Evolutionary conservation across 2,797 vertebrate species (phyloP), one percentile per base, ranked within the genome.

Genomic region (Acanthurus tractus): DNA sequence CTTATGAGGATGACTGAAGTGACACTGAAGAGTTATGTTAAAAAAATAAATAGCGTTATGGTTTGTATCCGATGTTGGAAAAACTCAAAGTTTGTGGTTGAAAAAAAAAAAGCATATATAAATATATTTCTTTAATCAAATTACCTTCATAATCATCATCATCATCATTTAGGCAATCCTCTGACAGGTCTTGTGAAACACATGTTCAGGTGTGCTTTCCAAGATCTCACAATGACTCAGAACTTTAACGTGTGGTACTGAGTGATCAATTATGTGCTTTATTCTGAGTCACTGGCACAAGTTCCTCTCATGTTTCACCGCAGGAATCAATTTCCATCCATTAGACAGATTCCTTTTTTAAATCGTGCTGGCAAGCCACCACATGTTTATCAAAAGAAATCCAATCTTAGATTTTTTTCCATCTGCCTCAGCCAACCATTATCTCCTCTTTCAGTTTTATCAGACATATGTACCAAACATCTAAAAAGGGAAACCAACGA

Each of bases 361-460:
- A 71, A 11, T 1, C 23, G 25, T 9, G n/a, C 25, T 22, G 53
- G 40, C 25, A 54, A 65, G n/a, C 36, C 38, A 48, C 40, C 0
- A 58, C 49, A 58, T 36, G 46, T 64, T 69, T 61, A 79, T 68
- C 36, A 22, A 50, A 70, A 70, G 29, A 64, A 61, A 71, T 55
- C 66, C 50, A 70, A 77, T 58, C 29, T 44, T 5, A 17, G 18
- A 25, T 66, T 70, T 57, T 57, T 44, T 29, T 4, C 34, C 53
- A 56, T 59, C 23, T 4, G 23, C 42, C 38, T 63, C 34, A 48
- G 38, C 42, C 70, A 67, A 66, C 50, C 38, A 25, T 40, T 0
- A 63, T 58, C 36, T 67, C n/a, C 42, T 46, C 45, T 66, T 46
- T 46, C 50, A 55, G 48, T 44, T 58, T 70, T 36, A 74, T 62